These are phyloP conservation scores for Lomographa bimaculata DNA, from an alignment of 2,888 invertebrate species.

Conservation along the genomic window DNA sequence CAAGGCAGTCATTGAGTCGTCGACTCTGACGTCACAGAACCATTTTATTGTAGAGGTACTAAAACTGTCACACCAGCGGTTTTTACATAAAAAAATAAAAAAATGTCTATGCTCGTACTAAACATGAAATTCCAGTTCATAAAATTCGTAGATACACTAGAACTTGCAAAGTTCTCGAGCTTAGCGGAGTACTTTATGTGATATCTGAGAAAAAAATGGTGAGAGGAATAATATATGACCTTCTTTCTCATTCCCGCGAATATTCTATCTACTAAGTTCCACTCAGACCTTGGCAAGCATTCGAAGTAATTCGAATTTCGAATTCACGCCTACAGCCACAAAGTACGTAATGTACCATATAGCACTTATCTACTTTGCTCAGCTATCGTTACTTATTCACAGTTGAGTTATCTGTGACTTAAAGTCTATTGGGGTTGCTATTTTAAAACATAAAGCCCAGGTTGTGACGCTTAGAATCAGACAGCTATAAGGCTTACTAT, in stretches of 20 bases:
- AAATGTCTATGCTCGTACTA: conserved; percentile 4
- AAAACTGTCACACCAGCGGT: too few relatives aligned
- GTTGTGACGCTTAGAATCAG: too few relatives aligned
- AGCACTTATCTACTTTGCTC: conserved; percentile 20
- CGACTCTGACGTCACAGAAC: too few relatives aligned
- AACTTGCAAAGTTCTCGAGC: conserved; percentile 26
- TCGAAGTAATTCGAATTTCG: conserved; percentile 20
- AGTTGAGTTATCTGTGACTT: conserved; percentile 36
- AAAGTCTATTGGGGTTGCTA: conserved; percentile 27
- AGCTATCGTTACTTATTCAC: conserved; percentile 40
- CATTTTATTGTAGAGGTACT: too few relatives aligned
- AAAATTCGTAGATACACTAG: conserved; percentile 22
- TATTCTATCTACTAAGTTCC: conserved; percentile 45
- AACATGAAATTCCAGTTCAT: conserved; percentile 24
- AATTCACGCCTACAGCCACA: conserved; percentile 20
- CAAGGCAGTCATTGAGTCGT: too few relatives aligned
- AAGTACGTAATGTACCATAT: conserved; percentile 6
- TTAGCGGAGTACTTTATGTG: conserved; percentile 30
- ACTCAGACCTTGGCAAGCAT: conserved; percentile 28
- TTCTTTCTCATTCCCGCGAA: conserved; percentile 41
- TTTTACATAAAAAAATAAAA: background rate
- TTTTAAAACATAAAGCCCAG: conserved; percentile 23
- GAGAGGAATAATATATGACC: conserved; percentile 45
- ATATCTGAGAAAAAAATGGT: conserved; percentile 25
- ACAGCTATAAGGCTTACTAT: conserved; percentile 1